Base-by-base conservation (phyloP, 2,888 invertebrate species). In the Thymelicus sylvestris region DNA sequence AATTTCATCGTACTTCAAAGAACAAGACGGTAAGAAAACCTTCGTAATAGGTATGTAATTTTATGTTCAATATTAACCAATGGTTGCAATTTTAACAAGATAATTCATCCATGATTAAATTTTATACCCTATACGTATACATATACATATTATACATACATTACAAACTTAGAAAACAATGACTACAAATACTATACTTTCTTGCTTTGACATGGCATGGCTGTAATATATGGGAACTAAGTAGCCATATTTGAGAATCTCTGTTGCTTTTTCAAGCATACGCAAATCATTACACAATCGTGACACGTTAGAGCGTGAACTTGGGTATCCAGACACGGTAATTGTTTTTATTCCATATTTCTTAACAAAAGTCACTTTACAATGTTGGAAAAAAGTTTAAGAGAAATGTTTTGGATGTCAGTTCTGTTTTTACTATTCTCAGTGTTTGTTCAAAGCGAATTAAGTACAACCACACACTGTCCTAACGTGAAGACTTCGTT, bases 401-500 rank as follows among this genome's bases (percentile, higher is more conserved):
- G 10, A 0, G 19, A 44, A 57, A 41, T 65, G 10, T n/a, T 41
- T 57, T 41, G 12, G 24, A 7, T 55, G 41, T 12, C 24, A 13
- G 7, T 55, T 7, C 5, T 55, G 7, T 41, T 60, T 68, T 73
- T 72, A 57, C 74, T 74, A 10, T 79, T 24, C 4, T 78, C 80
- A 24, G 60, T 82, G 10, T 61, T 81, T 12, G 72, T 75, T 70
- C 79, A 78, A 60, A 79, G 83, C 71, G 77, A 77, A 7, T 64
- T 63, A 1, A 74, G 75, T 63, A 67, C 72, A 6, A 73, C 73
- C 10, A 75, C 77, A 0, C 78, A 82, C 6, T 93, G 93, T 78
- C 86, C 87, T 0, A 93, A 90, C 82, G 82, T 86, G 38, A 93
- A 85, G 73, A 83, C 83, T 2, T 75, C 84, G 7, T 71, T 91